Evolutionary conservation across 2,888 invertebrate genomes (phyloP).

Genomic region (Lithosia quadra): DNA sequence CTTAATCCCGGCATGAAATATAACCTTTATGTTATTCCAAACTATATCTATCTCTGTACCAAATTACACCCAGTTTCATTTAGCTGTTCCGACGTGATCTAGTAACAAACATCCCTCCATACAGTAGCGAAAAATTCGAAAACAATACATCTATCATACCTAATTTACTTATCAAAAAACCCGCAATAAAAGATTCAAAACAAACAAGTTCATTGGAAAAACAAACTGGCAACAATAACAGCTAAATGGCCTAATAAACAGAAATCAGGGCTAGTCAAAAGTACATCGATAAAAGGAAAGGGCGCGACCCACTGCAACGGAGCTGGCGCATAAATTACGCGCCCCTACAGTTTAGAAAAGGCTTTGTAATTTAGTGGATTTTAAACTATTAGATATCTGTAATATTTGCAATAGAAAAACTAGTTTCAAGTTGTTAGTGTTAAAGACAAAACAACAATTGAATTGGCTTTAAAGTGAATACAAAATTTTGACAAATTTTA

Average conservation of each 20-base stretch:
- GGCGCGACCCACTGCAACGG: conserved; percentile 65
- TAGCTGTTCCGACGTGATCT: too few relatives aligned
- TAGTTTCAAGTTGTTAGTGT: neutral
- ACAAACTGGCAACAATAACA: conserved; percentile 67
- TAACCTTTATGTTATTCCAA: too few relatives aligned
- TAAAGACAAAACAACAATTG: neutral
- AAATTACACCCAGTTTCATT: too few relatives aligned
- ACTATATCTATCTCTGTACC: too few relatives aligned
- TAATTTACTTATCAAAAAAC: conserved; percentile 30
- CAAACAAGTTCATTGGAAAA: conserved; percentile 48
- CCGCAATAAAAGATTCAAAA: conserved; percentile 39
- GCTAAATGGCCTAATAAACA: conserved; percentile 80
- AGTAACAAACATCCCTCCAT: too few relatives aligned
- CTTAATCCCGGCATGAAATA: too few relatives aligned
- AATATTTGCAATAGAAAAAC: neutral
- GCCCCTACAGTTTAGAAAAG: conserved; percentile 55
- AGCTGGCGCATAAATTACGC: conserved; percentile 73
- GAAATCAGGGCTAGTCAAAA: conserved; percentile 83
- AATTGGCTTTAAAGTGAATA: too few relatives aligned
- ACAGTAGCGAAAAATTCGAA: neutral
- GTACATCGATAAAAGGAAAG: conserved; percentile 79
- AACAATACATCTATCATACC: neutral
- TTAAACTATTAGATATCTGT: conserved; percentile 35
- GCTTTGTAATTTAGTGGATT: conserved; percentile 48
- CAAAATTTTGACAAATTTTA: too few relatives aligned